Evolutionary conservation across 2,113 vertebrate genomes (phyloP).

Genomic region (Oryzias javanicus): DNA sequence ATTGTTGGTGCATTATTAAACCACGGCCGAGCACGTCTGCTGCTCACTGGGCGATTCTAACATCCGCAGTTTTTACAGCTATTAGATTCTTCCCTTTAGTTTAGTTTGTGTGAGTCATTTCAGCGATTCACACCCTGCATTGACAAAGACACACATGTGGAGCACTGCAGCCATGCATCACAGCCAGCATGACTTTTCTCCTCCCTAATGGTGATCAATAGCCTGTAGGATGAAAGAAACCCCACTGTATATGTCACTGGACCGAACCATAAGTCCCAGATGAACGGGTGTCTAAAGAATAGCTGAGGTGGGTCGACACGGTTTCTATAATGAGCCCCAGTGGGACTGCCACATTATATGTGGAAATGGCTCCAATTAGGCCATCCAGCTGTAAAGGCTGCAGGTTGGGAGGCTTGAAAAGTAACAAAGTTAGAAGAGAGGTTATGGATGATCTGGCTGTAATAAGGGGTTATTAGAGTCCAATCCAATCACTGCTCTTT

Average conservation of each 20-base stretch:
- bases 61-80: neutral
- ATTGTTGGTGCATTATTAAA: neutral
- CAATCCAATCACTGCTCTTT: conserved; percentile 20
- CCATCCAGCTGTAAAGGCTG: conserved; percentile 52
- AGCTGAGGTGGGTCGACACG: conserved; percentile 21
- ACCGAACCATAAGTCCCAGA: conserved; percentile 33
- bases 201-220: conserved; percentile 49
- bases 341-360: conserved; percentile 59
- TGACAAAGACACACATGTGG: conserved; percentile 12
- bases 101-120: conserved; percentile 29
- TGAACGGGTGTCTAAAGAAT: conserved; percentile 27
- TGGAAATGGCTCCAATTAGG: conserved; percentile 75
- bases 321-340: conserved; percentile 65
- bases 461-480: conserved; percentile 44
- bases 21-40: neutral
- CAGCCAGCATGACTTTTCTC: conserved; percentile 21
- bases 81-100: conserved; percentile 7
- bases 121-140: conserved; percentile 1
- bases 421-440: conserved; percentile 45
- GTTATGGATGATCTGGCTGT: conserved; percentile 38
- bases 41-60: neutral
- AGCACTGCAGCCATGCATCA: conserved; percentile 13
- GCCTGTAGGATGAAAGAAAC: conserved; percentile 40
- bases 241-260: conserved; percentile 28
- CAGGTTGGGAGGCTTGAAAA: conserved; percentile 22